Conservation (phyloP, 92 coral and sea anemone species). For the Chrysogorgia sp. region DNA sequence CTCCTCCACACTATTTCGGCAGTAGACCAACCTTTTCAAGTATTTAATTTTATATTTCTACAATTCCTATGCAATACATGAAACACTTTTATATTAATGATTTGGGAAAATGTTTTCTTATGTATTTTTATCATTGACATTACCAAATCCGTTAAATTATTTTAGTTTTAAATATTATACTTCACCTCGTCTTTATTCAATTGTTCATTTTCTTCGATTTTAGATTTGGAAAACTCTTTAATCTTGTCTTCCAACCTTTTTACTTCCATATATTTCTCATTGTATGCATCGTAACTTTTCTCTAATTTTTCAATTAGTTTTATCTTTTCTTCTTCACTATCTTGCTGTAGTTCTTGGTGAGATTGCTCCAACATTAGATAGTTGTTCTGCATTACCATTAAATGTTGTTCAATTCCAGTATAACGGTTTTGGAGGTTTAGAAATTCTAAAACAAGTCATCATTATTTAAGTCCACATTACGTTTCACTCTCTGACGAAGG, state of each 20-base stretch:
- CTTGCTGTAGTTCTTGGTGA: slow-evolving; percentile 8
- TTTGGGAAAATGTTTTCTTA: too few species aligned
- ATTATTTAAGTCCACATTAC: neutral
- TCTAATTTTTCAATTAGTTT: slow-evolving; percentile 45
- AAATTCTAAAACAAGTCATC: slow-evolving; percentile 32
- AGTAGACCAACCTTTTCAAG: too few species aligned
- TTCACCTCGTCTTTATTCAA: neutral
- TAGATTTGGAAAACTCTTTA: neutral
- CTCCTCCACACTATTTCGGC: too few species aligned
- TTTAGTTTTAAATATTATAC: neutral
- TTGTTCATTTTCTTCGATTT: neutral
- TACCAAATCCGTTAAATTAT: too few species aligned
- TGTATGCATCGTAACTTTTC: slow-evolving; percentile 68
- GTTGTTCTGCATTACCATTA: slow-evolving; percentile 12
- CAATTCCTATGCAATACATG: too few species aligned
- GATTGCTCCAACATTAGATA: slow-evolving; percentile 13
- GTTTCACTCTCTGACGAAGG: neutral
- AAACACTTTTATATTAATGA: too few species aligned
- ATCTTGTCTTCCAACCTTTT: slow-evolving; percentile 62
- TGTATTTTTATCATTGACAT: too few species aligned
- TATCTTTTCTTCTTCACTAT: slow-evolving; percentile 10
- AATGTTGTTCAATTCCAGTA: slow-evolving; percentile 38
- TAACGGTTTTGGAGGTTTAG: slow-evolving; percentile 38
- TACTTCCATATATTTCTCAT: slow-evolving; percentile 68
- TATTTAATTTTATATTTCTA: too few species aligned